Base-by-base conservation (phyloP, 2,888 invertebrate species). In the Spodoptera exigua region DNA sequence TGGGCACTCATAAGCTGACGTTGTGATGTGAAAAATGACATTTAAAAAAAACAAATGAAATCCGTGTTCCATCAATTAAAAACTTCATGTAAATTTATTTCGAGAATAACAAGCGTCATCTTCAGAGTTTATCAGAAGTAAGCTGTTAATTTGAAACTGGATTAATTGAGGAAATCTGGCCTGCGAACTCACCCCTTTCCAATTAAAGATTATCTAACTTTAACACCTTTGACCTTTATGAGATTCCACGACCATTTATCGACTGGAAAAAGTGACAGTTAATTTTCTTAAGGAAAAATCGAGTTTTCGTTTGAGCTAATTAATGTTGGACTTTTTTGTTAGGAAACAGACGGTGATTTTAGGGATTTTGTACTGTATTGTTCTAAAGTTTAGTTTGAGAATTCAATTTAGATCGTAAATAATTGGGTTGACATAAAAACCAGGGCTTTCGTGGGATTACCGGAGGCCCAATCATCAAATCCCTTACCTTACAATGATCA, bases 171-270 rank as follows among this genome's bases (percentile, higher is more conserved):
- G 54, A 62, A 77, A 70, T 70, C 55, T 62, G 60, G 45, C 40
- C 39, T 58, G 41, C 14, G 13, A 34, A 36, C 40, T 36, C 56
- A 39, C 27, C 61, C 69, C 58, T 61, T 62, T 59, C 70, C 70
- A 70, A 74, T 74, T 74, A 70, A 74, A 60, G 70, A 74, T 70
- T 77, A 77, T 65, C 61, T 69, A 61, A 45, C 43, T 65, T 58
- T 46, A 47, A 55, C 61, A 62, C 57, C 54, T 56, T 41, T 56
- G 56, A 21, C 63, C 59, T 65, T 62, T 49, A 12, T n/a, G 34
- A 37, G 27, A 48, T 34, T 53, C 34, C 13, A 16, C 53, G 14
- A 32, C 32, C 18, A 36, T 52, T 52, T 21, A 52, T 52, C 16
- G 43, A 48, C n/a, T 55, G 14, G 37, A 47, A 47, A n/a, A 17